Conservation (phyloP, 2,888 invertebrate species). For the Eupeodes luniger region DNA sequence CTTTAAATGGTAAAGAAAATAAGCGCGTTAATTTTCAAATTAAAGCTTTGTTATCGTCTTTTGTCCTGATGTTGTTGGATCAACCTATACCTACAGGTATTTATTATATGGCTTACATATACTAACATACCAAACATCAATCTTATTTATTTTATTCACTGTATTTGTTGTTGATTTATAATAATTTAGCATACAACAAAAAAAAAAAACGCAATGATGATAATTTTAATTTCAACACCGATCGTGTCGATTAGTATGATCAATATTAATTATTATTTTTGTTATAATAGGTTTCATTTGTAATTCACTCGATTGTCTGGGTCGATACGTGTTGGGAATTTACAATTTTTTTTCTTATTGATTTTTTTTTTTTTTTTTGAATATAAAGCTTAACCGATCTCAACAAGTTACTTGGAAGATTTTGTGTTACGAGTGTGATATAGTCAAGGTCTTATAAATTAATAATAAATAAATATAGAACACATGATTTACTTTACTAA, state of each 20-base stretch:
- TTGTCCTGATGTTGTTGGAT: background rate
- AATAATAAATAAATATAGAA: no score
- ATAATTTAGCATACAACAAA: constrained; percentile 28
- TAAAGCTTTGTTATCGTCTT: background rate
- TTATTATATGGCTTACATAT: background rate
- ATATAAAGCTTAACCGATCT: no score
- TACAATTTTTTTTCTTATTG: background rate
- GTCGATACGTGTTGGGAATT: constrained; percentile 5
- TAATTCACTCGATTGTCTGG: constrained; percentile 10
- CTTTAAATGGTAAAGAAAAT: constrained; percentile 5
- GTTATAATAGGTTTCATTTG: constrained; percentile 6
- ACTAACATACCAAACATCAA: background rate
- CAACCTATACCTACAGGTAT: background rate
- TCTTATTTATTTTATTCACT: background rate
- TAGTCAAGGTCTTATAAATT: no score
- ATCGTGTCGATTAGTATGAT: constrained; percentile 37
- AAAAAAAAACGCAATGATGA: constrained; percentile 7
- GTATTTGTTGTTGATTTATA: constrained; percentile 28
- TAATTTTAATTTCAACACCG: constrained; percentile 36
- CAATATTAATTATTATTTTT: background rate
- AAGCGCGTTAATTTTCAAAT: constrained; percentile 9
- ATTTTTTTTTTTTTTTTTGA: no score
- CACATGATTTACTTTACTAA: no score
- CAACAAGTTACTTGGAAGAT: no score
- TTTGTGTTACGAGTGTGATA: background rate